Conservation (phyloP, 1,140 invertebrate genomes). For the Leguminivora glycinivorella region DNA sequence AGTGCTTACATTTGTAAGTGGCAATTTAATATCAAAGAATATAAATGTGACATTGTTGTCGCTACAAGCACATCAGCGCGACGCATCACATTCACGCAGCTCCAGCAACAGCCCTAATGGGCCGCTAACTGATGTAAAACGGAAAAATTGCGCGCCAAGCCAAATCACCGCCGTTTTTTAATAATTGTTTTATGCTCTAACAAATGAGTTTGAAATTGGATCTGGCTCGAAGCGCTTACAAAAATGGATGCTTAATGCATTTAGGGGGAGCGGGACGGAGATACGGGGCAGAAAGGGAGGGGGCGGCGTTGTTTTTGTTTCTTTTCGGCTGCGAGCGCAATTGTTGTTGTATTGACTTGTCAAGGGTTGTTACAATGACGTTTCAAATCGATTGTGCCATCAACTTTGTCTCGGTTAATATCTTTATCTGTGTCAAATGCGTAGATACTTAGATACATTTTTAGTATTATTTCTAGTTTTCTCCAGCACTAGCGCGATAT, state of each 20-base stretch:
- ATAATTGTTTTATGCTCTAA: slow-evolving; percentile 78
- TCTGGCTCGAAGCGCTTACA: slow-evolving; percentile 74
- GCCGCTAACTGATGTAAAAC: slow-evolving; percentile 56
- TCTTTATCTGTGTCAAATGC: neutral
- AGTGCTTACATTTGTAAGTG: no score
- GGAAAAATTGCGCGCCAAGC: slow-evolving; percentile 67
- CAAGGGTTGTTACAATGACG: slow-evolving; percentile 2
- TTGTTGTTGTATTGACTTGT: slow-evolving; percentile 17
- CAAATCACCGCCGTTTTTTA: slow-evolving; percentile 77
- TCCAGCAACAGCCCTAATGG: no score
- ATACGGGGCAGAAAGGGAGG: slow-evolving; percentile 33
- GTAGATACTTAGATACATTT: no score
- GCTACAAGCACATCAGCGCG: no score
- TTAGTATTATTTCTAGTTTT: no score
- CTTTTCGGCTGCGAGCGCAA: neutral
- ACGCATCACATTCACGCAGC: no score
- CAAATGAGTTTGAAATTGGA: slow-evolving; percentile 78
- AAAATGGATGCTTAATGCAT: slow-evolving; percentile 76
- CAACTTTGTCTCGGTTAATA: neutral
- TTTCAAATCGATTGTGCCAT: neutral
- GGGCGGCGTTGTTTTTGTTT: slow-evolving; percentile 32
- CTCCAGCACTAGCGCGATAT: no score
- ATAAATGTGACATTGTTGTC: no score
- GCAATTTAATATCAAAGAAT: no score
- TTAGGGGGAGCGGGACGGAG: slow-evolving; percentile 60